phyloP scores from a whole-genome alignment of 2,113 vertebrate species.

The Cygnus atratus region DNA sequence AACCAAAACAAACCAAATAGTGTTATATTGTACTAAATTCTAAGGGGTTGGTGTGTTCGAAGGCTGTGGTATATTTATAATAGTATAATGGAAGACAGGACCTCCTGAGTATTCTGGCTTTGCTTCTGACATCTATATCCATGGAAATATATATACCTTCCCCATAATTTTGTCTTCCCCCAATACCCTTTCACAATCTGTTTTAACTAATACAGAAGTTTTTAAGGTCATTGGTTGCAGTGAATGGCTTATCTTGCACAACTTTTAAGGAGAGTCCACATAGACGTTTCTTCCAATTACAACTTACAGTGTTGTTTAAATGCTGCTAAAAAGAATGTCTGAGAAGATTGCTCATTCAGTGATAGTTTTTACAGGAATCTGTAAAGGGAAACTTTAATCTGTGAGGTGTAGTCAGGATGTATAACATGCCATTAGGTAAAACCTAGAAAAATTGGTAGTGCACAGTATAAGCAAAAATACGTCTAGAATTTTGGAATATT shows the following conservation, averaged over 20 bases:
- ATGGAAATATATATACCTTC: not conserved
- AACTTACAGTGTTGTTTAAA: not conserved
- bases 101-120: not conserved
- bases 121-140: not conserved
- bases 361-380: not conserved
- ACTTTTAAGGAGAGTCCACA: not conserved
- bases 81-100: not conserved
- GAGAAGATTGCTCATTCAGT: not conserved
- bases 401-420: not conserved
- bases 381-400: rapidly evolving
- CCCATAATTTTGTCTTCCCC: not conserved
- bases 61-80: not conserved
- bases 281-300: not conserved
- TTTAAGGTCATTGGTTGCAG: not conserved
- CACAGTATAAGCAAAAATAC: not conserved
- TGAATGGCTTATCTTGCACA: not conserved
- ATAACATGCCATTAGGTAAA: not conserved
- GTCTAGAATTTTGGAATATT: not conserved
- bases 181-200: not conserved
- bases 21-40: not conserved
- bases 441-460: not conserved
- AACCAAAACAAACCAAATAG: not conserved
- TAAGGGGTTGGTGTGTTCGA: not conserved
- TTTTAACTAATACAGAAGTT: not conserved
- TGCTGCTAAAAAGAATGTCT: not conserved